A percentile compares a stretch with the other conserved stretches of the same genome.
phyloP scores from a whole-genome alignment of 2,113 vertebrate genomes.

The Pimephales promelas region DNA sequence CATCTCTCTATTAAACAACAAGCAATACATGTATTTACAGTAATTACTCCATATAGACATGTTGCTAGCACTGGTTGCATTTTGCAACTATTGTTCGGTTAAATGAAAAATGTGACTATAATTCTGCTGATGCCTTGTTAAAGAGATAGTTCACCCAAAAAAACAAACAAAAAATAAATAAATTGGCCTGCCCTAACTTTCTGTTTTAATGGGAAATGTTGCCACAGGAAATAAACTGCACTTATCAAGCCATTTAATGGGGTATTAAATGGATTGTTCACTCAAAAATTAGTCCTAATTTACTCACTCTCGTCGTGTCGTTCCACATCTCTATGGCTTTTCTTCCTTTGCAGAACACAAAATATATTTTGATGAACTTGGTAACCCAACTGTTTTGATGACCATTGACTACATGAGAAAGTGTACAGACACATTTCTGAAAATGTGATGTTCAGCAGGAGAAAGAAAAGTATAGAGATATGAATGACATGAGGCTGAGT shows the following conservation, averaged over 20 bases:
- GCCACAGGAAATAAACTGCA: no score
- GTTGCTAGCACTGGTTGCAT: neutral
- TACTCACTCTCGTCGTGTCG: neutral
- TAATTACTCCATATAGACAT: neutral
- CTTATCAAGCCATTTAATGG: neutral
- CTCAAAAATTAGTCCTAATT: neutral
- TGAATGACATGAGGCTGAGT: neutral
- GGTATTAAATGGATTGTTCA: neutral
- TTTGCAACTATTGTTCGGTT: neutral
- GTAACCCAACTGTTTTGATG: neutral
- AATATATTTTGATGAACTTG: neutral
- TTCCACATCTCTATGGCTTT: neutral
- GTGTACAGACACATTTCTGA: neutral
- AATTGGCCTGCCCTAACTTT: neutral
- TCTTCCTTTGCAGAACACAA: neutral
- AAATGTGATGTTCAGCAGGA: neutral
- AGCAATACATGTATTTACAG: slow-evolving; percentile 3
- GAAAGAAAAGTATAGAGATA: neutral
- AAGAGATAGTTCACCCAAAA: neutral
- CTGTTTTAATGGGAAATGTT: neutral
- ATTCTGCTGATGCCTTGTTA: neutral
- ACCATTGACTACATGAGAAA: neutral
- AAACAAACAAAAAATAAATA: no score
- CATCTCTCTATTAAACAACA: slow-evolving; percentile 14
- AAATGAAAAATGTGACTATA: neutral